phyloP scores from a whole-genome alignment of 1,140 invertebrate species.

The Lepidostoma basale region DNA sequence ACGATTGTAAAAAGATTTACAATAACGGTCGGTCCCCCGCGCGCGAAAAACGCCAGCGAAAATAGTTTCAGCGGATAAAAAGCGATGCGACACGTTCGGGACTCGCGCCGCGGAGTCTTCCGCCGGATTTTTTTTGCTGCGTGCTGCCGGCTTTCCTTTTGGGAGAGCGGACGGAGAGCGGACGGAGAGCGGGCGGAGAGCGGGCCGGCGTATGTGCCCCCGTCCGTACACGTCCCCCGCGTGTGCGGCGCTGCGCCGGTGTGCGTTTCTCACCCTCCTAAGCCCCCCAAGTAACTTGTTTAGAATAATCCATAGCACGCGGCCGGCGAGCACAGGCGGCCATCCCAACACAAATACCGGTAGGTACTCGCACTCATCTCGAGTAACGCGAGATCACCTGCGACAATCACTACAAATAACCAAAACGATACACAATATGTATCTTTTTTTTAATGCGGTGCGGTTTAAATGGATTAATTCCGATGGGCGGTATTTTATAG shows the following conservation, averaged over 20 bases:
- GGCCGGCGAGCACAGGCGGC: too few relatives aligned
- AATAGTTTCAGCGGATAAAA: background rate
- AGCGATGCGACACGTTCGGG: background rate
- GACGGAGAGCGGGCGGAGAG: background rate
- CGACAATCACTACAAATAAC: too few relatives aligned
- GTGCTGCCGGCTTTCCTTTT: background rate
- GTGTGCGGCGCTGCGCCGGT: conserved; percentile 9
- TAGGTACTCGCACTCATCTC: too few relatives aligned
- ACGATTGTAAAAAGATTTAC: conserved; percentile 24
- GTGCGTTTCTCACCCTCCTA: conserved; percentile 37
- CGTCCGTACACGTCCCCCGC: background rate
- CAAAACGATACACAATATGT: too few relatives aligned
- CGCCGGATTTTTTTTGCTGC: background rate
- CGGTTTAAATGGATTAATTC: too few relatives aligned
- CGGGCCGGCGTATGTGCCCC: background rate
- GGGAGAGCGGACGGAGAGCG: background rate
- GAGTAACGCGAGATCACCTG: too few relatives aligned
- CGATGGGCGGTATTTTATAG: too few relatives aligned
- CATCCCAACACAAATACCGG: too few relatives aligned
- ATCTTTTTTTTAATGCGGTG: too few relatives aligned
- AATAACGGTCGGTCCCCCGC: background rate
- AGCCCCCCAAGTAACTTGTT: conserved; percentile 45
- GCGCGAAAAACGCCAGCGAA: background rate
- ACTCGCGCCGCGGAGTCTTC: background rate
- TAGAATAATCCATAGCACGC: conserved; percentile 35